Evolutionary conservation across 2,888 invertebrate genomes (phyloP).

Genomic region (Patella pellucida): DNA sequence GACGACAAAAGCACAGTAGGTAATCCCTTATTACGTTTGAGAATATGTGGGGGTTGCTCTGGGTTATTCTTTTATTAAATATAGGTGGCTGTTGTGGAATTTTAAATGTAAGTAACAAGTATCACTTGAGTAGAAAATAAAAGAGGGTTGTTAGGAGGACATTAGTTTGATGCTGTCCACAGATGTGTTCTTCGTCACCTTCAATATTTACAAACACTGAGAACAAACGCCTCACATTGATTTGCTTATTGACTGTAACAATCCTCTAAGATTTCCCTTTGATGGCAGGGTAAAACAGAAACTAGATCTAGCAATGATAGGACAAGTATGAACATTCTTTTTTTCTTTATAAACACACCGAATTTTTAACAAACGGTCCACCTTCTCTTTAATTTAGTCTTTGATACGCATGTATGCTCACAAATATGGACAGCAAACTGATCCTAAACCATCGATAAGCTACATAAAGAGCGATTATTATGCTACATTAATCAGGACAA

Average conservation of each 20-base stretch:
- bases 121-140: no score
- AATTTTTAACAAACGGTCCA: neutral
- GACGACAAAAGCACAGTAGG: no score
- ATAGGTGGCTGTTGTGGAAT: no score
- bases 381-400: neutral
- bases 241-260: slow-evolving; percentile 10
- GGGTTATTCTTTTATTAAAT: no score
- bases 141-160: neutral
- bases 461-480: neutral
- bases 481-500: neutral
- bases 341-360: no score
- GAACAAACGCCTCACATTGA: neutral
- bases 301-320: slow-evolving; percentile 2
- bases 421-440: neutral
- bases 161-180: neutral
- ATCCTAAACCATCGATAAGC: neutral
- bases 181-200: neutral
- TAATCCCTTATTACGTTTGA: no score
- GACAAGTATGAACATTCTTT: neutral
- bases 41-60: no score
- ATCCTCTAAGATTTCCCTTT: slow-evolving; percentile 4
- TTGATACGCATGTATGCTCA: slow-evolving; percentile 6
- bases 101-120: no score
- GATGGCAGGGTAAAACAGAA: neutral
- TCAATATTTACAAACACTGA: neutral